These are phyloP conservation scores for Cynodonichthys magdalenae DNA, from an alignment of 2,797 vertebrate species.

Conservation along the genomic window DNA sequence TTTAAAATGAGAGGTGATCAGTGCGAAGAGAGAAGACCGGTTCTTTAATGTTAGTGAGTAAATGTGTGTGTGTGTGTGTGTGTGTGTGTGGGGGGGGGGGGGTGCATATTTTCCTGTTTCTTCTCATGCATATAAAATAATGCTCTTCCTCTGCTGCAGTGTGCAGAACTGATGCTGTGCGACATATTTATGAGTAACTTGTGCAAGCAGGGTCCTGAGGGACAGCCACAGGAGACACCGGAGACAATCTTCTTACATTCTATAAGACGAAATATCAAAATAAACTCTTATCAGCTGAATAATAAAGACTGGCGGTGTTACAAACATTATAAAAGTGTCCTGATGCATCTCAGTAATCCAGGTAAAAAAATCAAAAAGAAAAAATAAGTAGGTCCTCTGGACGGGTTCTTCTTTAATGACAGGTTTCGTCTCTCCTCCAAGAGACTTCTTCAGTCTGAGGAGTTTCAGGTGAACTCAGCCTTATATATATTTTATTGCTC, in stretches of 20 bases:
- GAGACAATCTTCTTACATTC: background rate
- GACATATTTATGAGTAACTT: slow-evolving; percentile 6
- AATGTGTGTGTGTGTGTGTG: slow-evolving; percentile 9
- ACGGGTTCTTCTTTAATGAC: too few species aligned
- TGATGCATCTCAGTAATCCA: too few species aligned
- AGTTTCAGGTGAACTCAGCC: too few species aligned
- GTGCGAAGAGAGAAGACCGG: background rate
- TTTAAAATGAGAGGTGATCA: background rate
- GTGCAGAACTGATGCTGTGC: slow-evolving; percentile 2
- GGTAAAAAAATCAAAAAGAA: too few species aligned
- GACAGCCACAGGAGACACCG: background rate
- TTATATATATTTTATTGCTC: too few species aligned
- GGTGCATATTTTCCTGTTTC: slow-evolving; percentile 25
- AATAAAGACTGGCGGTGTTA: background rate
- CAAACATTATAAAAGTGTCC: background rate
- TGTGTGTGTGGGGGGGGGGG: too few species aligned
- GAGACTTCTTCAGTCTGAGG: too few species aligned
- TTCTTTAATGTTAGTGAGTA: background rate
- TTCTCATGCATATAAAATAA: slow-evolving; percentile 44
- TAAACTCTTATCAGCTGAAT: background rate
- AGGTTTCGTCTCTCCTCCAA: too few species aligned
- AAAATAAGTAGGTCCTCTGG: too few species aligned
- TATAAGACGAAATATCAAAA: background rate
- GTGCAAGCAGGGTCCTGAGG: slow-evolving; percentile 7
- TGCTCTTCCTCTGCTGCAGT: slow-evolving; percentile 1